Percentiles rank a stretch among this genome's conserved stretches.
Evolutionary conservation across 2,113 vertebrate genomes (phyloP).

Genomic region (Nerophis ophidion): DNA sequence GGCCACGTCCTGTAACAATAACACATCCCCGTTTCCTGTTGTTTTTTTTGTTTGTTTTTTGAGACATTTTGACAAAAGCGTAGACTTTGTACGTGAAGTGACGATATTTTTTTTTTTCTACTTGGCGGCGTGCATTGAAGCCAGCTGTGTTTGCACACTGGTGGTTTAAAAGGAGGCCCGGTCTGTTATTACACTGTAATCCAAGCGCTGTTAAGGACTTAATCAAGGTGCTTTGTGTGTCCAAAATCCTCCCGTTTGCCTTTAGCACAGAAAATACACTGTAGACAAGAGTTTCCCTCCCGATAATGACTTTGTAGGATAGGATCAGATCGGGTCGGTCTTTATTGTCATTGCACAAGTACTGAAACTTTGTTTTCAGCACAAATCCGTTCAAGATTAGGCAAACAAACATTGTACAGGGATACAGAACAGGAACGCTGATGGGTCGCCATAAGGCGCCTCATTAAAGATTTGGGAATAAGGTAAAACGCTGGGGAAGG

Average conservation of each 20-base stretch:
- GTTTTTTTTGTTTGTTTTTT: conserved; percentile 61
- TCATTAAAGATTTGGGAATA: no score
- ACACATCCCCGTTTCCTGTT: conserved; percentile 48
- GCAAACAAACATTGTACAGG: no score
- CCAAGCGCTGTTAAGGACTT: conserved; percentile 23
- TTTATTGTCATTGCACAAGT: no score
- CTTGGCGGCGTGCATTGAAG: conserved; percentile 25
- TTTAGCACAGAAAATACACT: conserved; percentile 10
- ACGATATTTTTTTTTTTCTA: conserved; percentile 15
- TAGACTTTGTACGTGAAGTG: conserved; percentile 14
- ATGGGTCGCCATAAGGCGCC: no score
- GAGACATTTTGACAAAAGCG: conserved; percentile 38
- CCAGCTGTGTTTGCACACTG: conserved; percentile 62
- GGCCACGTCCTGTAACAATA: conserved; percentile 60
- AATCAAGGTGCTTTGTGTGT: conserved; percentile 40
- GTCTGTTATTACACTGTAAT: conserved; percentile 35
- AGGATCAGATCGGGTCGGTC: no score
- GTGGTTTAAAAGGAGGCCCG: conserved; percentile 56
- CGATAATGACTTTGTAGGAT: no score
- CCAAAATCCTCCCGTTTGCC: conserved; percentile 39
- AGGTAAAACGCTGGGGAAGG: no score
- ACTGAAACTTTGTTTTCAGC: no score
- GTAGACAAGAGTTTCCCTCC: no score
- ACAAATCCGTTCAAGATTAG: no score
- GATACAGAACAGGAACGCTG: no score